Conservation (phyloP, 2,797 vertebrate species). For the Bradypodion ventrale region DNA sequence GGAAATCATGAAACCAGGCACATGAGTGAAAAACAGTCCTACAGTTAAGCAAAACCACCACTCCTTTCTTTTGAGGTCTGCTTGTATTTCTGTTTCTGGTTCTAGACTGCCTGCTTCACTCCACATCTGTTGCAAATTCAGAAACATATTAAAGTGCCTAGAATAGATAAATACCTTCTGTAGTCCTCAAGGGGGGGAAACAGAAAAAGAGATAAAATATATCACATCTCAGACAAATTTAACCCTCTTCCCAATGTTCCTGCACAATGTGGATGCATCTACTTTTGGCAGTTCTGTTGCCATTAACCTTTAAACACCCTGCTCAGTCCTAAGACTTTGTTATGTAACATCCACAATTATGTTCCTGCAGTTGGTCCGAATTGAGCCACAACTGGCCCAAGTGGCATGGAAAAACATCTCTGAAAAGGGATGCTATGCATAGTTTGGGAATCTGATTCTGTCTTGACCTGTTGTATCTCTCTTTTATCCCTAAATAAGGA, state of each 20-base stretch:
- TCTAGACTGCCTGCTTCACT: neutral
- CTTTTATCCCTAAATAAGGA: neutral
- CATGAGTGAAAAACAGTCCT: neutral
- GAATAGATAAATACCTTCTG: neutral
- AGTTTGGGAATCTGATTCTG: neutral
- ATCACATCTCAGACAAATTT: neutral
- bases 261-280: neutral
- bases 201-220: neutral
- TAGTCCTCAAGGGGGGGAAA: too few species aligned
- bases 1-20: neutral
- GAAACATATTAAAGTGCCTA: neutral
- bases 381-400: neutral
- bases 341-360: slow-evolving; percentile 17
- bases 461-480: neutral
- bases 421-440: neutral
- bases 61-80: neutral
- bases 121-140: neutral
- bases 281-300: neutral
- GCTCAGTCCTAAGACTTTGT: neutral
- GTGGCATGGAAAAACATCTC: neutral
- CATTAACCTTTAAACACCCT: neutral
- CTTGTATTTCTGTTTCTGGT: neutral
- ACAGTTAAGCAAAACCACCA: neutral
- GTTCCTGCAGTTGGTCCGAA: neutral
- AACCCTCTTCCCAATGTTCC: neutral